phyloP scores from a whole-genome alignment of 2,888 invertebrate species.

The Agonum fuliginosum region DNA sequence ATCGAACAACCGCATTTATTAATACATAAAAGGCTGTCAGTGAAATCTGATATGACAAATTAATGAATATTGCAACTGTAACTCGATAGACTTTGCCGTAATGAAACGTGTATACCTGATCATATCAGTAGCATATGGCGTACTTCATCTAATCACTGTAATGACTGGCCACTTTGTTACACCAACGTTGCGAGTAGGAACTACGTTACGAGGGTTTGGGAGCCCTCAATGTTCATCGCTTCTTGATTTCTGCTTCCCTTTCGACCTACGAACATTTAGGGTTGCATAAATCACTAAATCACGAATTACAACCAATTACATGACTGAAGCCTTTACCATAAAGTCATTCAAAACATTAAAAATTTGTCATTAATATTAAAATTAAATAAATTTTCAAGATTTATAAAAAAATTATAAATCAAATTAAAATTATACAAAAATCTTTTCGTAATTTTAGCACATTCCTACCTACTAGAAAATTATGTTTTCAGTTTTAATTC shows the following conservation, averaged over 20 bases:
- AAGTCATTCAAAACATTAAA: too few species aligned
- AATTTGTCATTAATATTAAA: too few species aligned
- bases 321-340: too few species aligned
- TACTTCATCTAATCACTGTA: conserved; percentile 53
- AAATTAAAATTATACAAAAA: too few species aligned
- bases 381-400: too few species aligned
- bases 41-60: conserved; percentile 47
- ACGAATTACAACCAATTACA: background rate
- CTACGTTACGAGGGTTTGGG: conserved; percentile 22
- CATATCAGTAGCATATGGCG: conserved; percentile 52
- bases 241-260: background rate
- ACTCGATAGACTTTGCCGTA: conserved; percentile 22
- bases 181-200: too few species aligned
- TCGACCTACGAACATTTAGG: background rate
- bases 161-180: conserved; percentile 50
- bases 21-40: conserved; percentile 43
- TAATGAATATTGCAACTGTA: conserved; percentile 54
- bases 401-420: too few species aligned
- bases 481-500: too few species aligned
- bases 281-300: background rate
- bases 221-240: background rate
- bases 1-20: conserved; percentile 27
- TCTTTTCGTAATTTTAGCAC: too few species aligned
- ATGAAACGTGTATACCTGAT: conserved; percentile 43
- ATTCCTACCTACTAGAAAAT: too few species aligned